Evolutionary conservation across 2,113 vertebrate species (phyloP).

Genomic region (Atlantisia rogersi): DNA sequence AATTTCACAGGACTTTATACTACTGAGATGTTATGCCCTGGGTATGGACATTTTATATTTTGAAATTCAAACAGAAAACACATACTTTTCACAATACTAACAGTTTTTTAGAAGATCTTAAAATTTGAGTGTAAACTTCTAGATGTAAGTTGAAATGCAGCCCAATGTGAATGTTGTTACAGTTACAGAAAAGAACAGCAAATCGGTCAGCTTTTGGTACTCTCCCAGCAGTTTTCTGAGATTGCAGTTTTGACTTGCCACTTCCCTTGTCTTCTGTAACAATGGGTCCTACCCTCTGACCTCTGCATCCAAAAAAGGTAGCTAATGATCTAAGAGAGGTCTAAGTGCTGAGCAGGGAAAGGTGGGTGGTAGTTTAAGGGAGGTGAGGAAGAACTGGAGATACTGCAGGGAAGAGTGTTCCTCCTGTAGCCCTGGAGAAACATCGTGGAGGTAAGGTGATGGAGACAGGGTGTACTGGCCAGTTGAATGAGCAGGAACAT

Average conservation of each 20-base stretch:
- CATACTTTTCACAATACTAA: background rate
- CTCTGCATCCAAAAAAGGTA: background rate
- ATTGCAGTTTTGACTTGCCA: background rate
- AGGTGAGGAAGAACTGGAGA: background rate
- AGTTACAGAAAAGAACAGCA: background rate
- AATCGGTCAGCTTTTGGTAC: background rate
- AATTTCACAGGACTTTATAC: background rate
- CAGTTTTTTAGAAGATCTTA: background rate
- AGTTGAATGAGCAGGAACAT: background rate
- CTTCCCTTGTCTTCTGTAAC: background rate
- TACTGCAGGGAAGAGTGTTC: background rate
- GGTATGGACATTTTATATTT: background rate
- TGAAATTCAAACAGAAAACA: background rate
- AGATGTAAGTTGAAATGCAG: background rate
- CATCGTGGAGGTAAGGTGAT: background rate
- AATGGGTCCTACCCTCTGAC: background rate
- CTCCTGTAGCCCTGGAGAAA: background rate
- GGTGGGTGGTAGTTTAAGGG: background rate
- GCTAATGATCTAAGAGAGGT: background rate
- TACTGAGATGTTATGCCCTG: background rate
- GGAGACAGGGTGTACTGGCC: background rate
- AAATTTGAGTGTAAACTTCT: background rate
- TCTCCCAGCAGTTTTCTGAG: background rate
- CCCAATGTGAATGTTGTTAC: background rate
- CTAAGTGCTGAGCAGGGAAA: background rate